Evolutionary conservation across 2,888 invertebrate species (phyloP).

Genomic region (Elmis aenea): DNA sequence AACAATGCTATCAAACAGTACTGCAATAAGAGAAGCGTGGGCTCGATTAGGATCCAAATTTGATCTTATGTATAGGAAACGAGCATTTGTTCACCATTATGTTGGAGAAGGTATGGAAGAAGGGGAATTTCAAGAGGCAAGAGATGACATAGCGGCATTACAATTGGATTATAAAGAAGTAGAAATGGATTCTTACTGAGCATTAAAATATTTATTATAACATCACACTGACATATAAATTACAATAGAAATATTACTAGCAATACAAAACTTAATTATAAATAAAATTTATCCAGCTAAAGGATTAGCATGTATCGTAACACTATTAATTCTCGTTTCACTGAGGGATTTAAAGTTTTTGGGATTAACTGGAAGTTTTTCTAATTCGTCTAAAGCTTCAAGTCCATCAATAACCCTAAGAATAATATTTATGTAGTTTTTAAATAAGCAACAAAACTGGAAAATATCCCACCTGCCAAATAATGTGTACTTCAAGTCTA

Average conservation of each 20-base stretch:
- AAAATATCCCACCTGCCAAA: conserved; percentile 78
- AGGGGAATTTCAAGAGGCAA: conserved; percentile 57
- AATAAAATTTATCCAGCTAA: conserved; percentile 63
- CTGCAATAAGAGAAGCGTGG: conserved; percentile 79
- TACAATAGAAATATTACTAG: conserved; percentile 3
- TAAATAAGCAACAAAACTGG: background rate
- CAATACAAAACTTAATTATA: too few species aligned
- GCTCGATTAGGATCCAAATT: conserved; percentile 72
- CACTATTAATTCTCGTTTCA: conserved; percentile 79
- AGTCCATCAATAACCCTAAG: conserved; percentile 94
- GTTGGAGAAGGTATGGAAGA: conserved; percentile 70
- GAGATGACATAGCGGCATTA: conserved; percentile 58
- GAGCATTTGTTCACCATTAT: conserved; percentile 87
- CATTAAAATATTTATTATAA: conserved; percentile 32
- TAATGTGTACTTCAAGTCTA: conserved; percentile 94
- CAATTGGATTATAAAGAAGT: conserved; percentile 65
- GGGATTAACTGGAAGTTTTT: conserved; percentile 90
- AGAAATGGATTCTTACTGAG: conserved; percentile 41
- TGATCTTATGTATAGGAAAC: conserved; percentile 73
- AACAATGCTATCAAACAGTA: conserved; percentile 80
- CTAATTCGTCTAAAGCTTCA: conserved; percentile 91
- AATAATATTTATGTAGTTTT: conserved; percentile 8
- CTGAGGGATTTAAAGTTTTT: conserved; percentile 85
- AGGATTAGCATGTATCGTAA: conserved; percentile 98
- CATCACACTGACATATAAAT: background rate